These are phyloP conservation scores for Synchiropus splendidus DNA, from an alignment of 2,113 vertebrate species.

Conservation along the genomic window DNA sequence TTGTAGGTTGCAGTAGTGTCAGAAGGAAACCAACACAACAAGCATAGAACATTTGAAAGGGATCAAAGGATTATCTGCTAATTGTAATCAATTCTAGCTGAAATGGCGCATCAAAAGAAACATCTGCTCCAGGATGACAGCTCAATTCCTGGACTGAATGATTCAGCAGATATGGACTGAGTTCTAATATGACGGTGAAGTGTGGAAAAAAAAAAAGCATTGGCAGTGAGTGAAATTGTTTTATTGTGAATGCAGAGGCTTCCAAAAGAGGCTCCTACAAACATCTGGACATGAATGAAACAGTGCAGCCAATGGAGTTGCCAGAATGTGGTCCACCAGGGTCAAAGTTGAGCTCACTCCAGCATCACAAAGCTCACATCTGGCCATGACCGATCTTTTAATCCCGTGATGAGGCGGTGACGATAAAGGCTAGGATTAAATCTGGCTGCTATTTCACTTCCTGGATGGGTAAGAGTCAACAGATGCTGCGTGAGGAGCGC, in stretches of 20 bases:
- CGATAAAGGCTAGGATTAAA: constrained; percentile 54
- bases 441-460: constrained; percentile 14
- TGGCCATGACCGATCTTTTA: constrained; percentile 41
- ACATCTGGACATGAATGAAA: neutral
- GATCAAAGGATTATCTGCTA: too few relatives aligned
- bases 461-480: constrained; percentile 10
- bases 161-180: too few relatives aligned
- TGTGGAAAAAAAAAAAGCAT: neutral
- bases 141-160: too few relatives aligned
- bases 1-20: too few relatives aligned
- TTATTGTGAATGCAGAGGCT: too few relatives aligned
- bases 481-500: constrained; percentile 17
- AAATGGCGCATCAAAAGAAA: too few relatives aligned
- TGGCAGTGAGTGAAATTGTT: too few relatives aligned
- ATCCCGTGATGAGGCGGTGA: constrained; percentile 47
- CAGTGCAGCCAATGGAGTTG: neutral
- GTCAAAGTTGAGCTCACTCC: constrained; percentile 19
- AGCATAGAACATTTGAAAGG: too few relatives aligned
- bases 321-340: neutral
- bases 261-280: neutral
- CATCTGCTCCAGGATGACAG: too few relatives aligned
- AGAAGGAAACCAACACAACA: too few relatives aligned
- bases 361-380: constrained; percentile 35
- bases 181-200: too few relatives aligned
- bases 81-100: too few relatives aligned